phyloP scores from a whole-genome alignment of 2,113 vertebrate species.

The Haemorhous mexicanus region DNA sequence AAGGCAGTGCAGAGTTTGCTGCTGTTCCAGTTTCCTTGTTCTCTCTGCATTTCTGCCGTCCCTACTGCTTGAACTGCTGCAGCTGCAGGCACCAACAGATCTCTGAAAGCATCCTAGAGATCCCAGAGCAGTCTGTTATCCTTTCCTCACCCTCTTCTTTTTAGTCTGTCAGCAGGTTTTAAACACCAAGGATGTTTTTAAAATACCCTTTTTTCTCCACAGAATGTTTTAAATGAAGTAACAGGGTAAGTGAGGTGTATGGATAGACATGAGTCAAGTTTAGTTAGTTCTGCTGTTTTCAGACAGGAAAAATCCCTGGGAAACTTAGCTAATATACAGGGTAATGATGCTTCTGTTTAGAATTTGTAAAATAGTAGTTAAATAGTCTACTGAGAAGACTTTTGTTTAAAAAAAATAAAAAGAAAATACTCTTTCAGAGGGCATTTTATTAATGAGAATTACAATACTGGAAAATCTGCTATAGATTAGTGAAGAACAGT shows the following conservation, averaged over 20 bases:
- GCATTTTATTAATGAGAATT: conserved; percentile 41
- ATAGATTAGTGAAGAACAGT: not conserved
- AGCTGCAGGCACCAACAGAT: not conserved
- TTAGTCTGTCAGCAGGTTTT: conserved; percentile 5
- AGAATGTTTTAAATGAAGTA: not conserved
- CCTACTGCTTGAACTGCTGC: not conserved
- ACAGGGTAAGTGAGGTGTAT: not conserved
- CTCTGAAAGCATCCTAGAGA: not conserved
- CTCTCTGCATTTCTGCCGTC: not conserved
- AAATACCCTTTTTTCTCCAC: not conserved
- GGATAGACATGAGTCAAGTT: not conserved
- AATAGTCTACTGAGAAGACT: not conserved
- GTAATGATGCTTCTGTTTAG: conserved; percentile 25
- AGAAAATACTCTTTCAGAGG: not conserved
- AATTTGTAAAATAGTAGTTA: conserved; percentile 13
- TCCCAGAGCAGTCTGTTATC: not conserved
- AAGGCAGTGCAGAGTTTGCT: not conserved
- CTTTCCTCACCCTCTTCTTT: not conserved
- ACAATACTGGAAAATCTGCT: conserved; percentile 30
- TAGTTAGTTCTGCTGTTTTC: not conserved
- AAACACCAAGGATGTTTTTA: not conserved
- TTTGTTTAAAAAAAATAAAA: not conserved
- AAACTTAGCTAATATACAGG: not conserved
- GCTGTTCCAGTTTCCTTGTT: not conserved
- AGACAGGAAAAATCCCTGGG: not conserved